phyloP scores from a whole-genome alignment of 2,797 vertebrate genomes.

The Rhynchotus rufescens region DNA sequence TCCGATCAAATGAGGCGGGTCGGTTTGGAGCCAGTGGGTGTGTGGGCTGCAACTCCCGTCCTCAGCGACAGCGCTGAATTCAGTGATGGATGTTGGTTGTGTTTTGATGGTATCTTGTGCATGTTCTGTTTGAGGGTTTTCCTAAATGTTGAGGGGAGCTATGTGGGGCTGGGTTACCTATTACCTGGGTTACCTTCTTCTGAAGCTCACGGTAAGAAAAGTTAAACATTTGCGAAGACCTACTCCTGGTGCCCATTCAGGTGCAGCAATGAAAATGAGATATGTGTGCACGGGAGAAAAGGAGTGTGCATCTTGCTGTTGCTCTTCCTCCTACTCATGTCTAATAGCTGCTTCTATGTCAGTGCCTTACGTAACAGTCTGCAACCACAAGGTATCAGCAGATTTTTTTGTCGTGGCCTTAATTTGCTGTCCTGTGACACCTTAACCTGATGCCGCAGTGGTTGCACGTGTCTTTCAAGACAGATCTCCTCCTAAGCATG shows the following conservation, averaged over 20 bases:
- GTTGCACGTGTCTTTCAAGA: background rate
- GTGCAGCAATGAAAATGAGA: background rate
- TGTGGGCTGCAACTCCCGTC: constrained; percentile 12
- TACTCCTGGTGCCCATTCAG: background rate
- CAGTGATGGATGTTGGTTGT: background rate
- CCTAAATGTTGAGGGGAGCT: background rate
- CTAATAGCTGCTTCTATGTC: background rate
- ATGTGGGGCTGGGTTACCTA: background rate
- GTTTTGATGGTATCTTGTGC: background rate
- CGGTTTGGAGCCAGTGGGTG: background rate
- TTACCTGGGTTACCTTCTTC: background rate
- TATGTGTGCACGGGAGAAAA: background rate
- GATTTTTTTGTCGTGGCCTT: background rate
- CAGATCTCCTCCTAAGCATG: background rate
- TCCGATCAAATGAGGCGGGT: constrained; percentile 5
- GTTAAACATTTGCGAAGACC: background rate
- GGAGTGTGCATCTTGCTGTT: background rate
- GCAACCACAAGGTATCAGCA: background rate
- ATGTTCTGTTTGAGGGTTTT: background rate
- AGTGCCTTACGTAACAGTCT: background rate
- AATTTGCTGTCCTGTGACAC: background rate
- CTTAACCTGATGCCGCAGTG: background rate
- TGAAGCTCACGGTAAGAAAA: background rate
- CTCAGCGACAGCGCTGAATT: background rate
- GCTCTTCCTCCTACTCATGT: background rate